phyloP scores from a whole-genome alignment of 1,140 invertebrate species.

The Zophobas atratus region DNA sequence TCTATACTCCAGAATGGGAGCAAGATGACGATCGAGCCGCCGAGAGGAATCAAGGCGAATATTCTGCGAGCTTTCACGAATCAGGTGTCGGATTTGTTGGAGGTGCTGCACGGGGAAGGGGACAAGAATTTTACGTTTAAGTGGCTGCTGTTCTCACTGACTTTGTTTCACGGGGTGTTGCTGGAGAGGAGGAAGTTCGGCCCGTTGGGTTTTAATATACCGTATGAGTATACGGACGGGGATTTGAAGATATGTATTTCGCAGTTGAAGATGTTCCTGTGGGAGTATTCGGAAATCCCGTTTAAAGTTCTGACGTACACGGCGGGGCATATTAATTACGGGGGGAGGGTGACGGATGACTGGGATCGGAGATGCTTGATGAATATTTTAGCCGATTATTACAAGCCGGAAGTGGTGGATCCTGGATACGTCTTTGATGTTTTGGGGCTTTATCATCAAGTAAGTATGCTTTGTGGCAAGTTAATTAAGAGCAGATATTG shows the following conservation, averaged over 20 bases:
- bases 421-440: constrained; percentile 76
- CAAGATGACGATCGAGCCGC: constrained; percentile 84
- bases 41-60: constrained; percentile 78
- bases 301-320: constrained; percentile 78
- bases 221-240: constrained; percentile 82
- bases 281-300: constrained; percentile 76
- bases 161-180: constrained; percentile 81
- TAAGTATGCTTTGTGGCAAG: constrained; percentile 56
- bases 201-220: constrained; percentile 82
- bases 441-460: constrained; percentile 75
- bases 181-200: constrained; percentile 82
- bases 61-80: constrained; percentile 75
- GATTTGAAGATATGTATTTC: constrained; percentile 82
- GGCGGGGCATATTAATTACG: constrained; percentile 89
- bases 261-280: constrained; percentile 79
- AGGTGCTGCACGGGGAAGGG: constrained; percentile 71
- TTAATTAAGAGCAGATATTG: neutral
- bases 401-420: constrained; percentile 72
- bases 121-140: constrained; percentile 75
- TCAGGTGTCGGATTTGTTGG: constrained; percentile 70
- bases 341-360: constrained; percentile 88
- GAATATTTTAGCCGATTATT: constrained; percentile 82
- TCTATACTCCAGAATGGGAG: constrained; percentile 80
- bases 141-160: constrained; percentile 78
- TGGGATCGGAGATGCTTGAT: constrained; percentile 86